Base-by-base conservation (phyloP, 2,888 invertebrate species). In the Ceramica pisi region DNA sequence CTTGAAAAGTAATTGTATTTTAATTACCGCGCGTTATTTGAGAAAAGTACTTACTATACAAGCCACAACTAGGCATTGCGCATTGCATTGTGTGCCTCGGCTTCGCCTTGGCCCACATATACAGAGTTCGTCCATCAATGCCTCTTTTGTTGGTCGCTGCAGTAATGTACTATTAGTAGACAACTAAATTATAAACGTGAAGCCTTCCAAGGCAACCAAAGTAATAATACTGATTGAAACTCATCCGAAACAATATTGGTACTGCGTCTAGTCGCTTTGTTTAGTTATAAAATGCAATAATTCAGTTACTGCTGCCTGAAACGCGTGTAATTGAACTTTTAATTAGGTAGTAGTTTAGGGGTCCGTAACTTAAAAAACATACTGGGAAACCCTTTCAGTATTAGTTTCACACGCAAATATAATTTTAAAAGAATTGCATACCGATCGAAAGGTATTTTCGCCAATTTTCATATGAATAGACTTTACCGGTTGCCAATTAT, bases 281-380 rank as follows among this genome's bases (percentile, higher is more conserved):
- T 53, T 53, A 44, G 71, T 55, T 71, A 68, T 53, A 71, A 68
- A 68, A 53, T 44, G 35, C 35, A 53, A 53, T 44, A 44, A 31
- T 53, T 31, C 31, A 14, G 23, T 53, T 31, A 68, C 44, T 35
- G 35, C 53, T 35, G 35, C 14, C 31, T 68, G 31, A 70, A 71
- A 68, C 31, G 71, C 71, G 31, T 71, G 71, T 23, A 68, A 71
- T 68, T 23, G 53, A 35, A 68, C 23, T 71, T 44, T 71, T 44
- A n/a, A 44, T 68, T 44, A 35, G 23, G 19, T 10, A 68, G 12
- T 53, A 14, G 21, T 69, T 51, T 44, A 68, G 50, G 21, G 19
- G 14, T 16, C n/a, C n/a, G 26, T 41, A 41, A 31, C 19, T 12
- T 12, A 23, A 38, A 67, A 23, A 0, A 23, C n/a, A 31, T n/a